Percentiles rank a stretch among this genome's conserved stretches.
Evolutionary conservation across 2,113 vertebrate species (phyloP).

Genomic region (Pantherophis guttatus): DNA sequence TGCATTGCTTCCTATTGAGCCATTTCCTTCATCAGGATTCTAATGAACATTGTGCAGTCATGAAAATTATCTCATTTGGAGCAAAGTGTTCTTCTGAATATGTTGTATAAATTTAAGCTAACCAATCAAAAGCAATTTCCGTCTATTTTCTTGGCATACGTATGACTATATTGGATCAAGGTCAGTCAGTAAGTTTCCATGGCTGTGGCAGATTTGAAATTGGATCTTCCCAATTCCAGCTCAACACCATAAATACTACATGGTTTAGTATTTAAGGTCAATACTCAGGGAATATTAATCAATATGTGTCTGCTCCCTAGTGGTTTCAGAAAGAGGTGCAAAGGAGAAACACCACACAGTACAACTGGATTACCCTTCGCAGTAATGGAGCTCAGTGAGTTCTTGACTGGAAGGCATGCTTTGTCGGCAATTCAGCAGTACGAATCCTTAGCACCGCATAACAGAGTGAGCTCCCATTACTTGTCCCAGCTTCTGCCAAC

Average conservation of each 20-base stretch:
- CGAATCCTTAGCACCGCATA: no score
- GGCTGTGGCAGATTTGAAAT: not conserved
- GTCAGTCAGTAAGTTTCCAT: not conserved
- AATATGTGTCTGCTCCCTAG: not conserved
- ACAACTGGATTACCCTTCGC: not conserved
- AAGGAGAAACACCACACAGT: not conserved
- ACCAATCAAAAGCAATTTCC: not conserved
- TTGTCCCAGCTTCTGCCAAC: no score
- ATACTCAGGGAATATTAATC: not conserved
- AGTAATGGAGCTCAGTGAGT: not conserved
- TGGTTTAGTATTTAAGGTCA: not conserved
- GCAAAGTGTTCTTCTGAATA: not conserved
- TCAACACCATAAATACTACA: not conserved
- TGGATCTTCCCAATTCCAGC: not conserved
- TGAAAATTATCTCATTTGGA: not conserved
- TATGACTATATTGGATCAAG: not conserved
- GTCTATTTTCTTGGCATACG: not conserved
- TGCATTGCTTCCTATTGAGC: not conserved
- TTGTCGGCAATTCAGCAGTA: no score
- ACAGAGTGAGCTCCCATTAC: no score
- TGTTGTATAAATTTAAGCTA: not conserved
- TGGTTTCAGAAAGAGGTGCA: not conserved
- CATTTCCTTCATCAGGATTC: not conserved
- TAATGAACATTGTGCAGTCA: not conserved
- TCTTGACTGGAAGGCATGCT: not conserved